These are phyloP conservation scores for Baryphthengus martii DNA, from an alignment of 2,113 vertebrate species.

Conservation along the genomic window DNA sequence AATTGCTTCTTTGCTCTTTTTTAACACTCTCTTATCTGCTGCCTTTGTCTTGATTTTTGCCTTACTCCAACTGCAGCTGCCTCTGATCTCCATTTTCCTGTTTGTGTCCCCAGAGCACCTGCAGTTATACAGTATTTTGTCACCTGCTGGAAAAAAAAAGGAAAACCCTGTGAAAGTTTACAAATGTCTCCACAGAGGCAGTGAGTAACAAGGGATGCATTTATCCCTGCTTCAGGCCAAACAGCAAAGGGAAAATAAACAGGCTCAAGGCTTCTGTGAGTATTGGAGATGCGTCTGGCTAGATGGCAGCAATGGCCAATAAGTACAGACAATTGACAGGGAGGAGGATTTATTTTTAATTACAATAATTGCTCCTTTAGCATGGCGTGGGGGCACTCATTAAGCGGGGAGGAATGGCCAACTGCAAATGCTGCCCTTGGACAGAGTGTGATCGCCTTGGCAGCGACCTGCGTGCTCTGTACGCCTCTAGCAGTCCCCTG, in stretches of 20 bases:
- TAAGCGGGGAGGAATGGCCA: not conserved
- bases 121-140: not conserved
- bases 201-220: not conserved
- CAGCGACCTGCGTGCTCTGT: accelerated
- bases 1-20: not conserved
- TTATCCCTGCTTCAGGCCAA: not conserved
- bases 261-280: not conserved
- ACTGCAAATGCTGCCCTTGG: not conserved
- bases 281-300: conserved; percentile 12
- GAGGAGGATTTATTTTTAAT: conserved; percentile 1
- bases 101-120: conserved; percentile 7
- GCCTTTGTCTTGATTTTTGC: not conserved
- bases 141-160: conserved; percentile 10
- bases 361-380: not conserved
- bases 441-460: not conserved
- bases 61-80: not conserved
- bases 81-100: conserved; percentile 17
- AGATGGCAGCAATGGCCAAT: conserved; percentile 57
- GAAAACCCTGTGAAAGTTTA: conserved; percentile 2
- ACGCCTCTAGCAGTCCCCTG: not conserved
- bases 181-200: not conserved
- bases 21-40: not conserved
- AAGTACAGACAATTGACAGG: not conserved
- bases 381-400: accelerated
- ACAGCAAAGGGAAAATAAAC: conserved; percentile 7